These are phyloP conservation scores for Sebastes hopkinsi DNA, from an alignment of 2,797 vertebrate genomes.

Conservation along the genomic window DNA sequence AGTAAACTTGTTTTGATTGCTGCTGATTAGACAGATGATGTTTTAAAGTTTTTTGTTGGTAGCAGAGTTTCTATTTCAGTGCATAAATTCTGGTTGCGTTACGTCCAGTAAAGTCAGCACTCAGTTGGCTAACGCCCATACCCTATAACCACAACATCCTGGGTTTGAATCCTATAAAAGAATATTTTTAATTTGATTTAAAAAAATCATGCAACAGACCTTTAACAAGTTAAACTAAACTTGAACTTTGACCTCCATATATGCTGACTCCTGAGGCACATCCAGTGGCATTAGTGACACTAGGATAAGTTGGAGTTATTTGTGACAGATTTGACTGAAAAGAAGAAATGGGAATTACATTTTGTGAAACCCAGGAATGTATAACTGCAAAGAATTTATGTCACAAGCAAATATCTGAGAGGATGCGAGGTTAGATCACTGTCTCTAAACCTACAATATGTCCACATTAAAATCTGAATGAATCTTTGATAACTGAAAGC, in stretches of 20 bases:
- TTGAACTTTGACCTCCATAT: not conserved
- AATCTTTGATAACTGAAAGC: not conserved
- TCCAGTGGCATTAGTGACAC: not conserved
- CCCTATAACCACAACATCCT: constrained; percentile 26
- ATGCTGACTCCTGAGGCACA: not conserved
- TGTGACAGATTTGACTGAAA: not conserved
- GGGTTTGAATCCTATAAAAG: constrained; percentile 28
- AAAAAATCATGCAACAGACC: not conserved
- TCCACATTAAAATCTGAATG: not conserved
- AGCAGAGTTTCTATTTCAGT: constrained; percentile 19
- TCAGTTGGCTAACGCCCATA: constrained; percentile 14
- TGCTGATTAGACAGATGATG: constrained; percentile 25
- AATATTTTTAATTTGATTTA: constrained; percentile 30
- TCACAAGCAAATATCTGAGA: not conserved
- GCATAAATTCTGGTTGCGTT: constrained; percentile 4
- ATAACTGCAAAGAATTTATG: not conserved
- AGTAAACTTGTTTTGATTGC: constrained; percentile 15
- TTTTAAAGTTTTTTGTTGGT: not conserved
- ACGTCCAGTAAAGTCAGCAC: constrained; percentile 1
- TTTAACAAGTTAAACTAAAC: not conserved
- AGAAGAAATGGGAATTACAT: not conserved
- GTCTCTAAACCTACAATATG: not conserved
- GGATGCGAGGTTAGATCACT: not conserved
- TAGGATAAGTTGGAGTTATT: not conserved
- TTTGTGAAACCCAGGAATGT: not conserved